Conservation (phyloP, 2,797 vertebrate genomes). For the Trachurus trachurus region DNA sequence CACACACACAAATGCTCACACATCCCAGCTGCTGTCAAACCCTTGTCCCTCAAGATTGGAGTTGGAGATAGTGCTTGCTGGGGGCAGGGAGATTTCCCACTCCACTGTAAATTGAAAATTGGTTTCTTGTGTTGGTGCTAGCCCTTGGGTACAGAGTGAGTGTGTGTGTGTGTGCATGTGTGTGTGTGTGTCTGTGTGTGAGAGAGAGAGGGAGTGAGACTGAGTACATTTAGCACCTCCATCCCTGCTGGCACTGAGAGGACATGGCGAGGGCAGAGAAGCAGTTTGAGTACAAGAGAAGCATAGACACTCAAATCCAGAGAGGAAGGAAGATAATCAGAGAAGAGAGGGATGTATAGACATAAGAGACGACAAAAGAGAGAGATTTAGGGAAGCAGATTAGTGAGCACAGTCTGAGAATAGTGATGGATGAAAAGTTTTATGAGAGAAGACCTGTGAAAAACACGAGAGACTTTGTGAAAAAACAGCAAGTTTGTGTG, state of each 20-base stretch:
- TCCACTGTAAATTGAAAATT: constrained; percentile 86
- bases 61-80: constrained; percentile 66
- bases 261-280: constrained; percentile 60
- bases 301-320: constrained; percentile 22
- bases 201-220: constrained; percentile 15
- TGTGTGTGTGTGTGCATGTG: constrained; percentile 32
- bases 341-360: neutral
- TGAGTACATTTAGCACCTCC: constrained; percentile 71
- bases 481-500: constrained; percentile 15
- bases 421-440: constrained; percentile 9
- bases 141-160: constrained; percentile 65
- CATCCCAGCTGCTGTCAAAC: constrained; percentile 63
- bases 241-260: constrained; percentile 60
- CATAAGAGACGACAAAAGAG: constrained; percentile 8
- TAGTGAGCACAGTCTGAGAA: constrained; percentile 13
- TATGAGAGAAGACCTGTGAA: neutral
- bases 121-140: constrained; percentile 78
- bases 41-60: constrained; percentile 61
- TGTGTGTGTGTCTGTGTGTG: constrained; percentile 28
- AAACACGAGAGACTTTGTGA: neutral
- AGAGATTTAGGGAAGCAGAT: constrained; percentile 1
- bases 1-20: constrained; percentile 42
- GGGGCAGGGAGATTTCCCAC: constrained; percentile 85
- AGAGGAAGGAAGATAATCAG: constrained; percentile 26
- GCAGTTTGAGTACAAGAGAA: constrained; percentile 38